Evolutionary conservation across 2,888 invertebrate genomes (phyloP).

Genomic region (Boloria selene): DNA sequence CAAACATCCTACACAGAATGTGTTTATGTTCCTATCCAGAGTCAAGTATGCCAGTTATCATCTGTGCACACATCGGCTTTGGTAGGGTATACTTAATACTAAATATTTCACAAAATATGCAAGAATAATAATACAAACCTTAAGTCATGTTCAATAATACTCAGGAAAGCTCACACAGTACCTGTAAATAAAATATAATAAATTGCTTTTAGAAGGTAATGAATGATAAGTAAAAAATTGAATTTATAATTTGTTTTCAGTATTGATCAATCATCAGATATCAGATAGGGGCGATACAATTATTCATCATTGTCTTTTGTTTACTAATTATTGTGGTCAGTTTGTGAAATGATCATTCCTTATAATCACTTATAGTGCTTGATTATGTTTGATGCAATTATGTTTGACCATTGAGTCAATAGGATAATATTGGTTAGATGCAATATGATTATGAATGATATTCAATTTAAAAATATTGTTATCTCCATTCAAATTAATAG

Average conservation of each 20-base stretch:
- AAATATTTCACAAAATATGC: background rate
- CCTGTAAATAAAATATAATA: no score
- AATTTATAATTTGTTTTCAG: background rate
- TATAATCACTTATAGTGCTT: no score
- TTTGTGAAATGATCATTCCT: no score
- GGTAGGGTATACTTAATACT: conserved; percentile 64
- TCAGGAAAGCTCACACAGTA: no score
- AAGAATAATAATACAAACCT: no score
- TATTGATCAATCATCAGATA: conserved; percentile 16
- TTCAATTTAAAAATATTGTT: no score
- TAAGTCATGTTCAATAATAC: no score
- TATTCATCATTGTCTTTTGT: conserved; percentile 1
- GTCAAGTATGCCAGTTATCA: conserved; percentile 64
- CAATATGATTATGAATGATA: no score
- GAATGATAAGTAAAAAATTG: background rate
- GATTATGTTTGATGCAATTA: no score
- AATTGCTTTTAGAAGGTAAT: background rate
- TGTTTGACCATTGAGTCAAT: no score
- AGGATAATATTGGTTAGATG: no score
- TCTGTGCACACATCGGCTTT: conserved; percentile 76
- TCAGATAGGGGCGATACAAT: conserved; percentile 23
- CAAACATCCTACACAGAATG: conserved; percentile 66
- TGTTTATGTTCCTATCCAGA: conserved; percentile 79
- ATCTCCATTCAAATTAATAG: no score
- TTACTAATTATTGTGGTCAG: background rate